These are phyloP conservation scores for Caenorhabditis inopinata DNA, from an alignment of 1,140 invertebrate genomes.

Conservation along the genomic window DNA sequence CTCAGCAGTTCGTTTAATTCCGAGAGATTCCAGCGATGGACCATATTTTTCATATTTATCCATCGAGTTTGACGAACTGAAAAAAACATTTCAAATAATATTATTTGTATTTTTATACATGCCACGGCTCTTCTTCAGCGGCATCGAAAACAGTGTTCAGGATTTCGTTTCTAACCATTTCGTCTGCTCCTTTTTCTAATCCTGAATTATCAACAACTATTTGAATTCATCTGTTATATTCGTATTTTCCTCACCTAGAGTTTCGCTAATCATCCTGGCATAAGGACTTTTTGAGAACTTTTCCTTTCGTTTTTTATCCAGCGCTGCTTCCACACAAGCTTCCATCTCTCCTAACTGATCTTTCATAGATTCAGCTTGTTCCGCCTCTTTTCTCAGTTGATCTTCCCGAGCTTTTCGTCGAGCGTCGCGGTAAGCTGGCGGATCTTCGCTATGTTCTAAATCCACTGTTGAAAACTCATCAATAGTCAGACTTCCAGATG, in stretches of 20 bases:
- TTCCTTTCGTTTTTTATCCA: conserved; percentile 53
- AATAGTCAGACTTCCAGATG: conserved; percentile 82
- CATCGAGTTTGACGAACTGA: neutral
- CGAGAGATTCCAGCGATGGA: conserved; percentile 55
- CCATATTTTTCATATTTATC: conserved; percentile 41
- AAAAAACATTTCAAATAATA: neutral
- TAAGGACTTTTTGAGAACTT: conserved; percentile 58
- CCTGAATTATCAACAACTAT: conserved; percentile 36
- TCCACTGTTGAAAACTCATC: conserved; percentile 97
- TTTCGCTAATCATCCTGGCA: conserved; percentile 50
- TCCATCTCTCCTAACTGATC: conserved; percentile 57
- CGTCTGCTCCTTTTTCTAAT: conserved; percentile 18
- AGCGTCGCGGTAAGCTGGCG: conserved; percentile 61
- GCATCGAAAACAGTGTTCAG: conserved; percentile 54
- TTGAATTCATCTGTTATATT: neutral
- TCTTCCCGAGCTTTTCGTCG: conserved; percentile 43
- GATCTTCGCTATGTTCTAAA: conserved; percentile 69
- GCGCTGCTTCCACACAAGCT: conserved; percentile 56
- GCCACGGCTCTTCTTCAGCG: conserved; percentile 35
- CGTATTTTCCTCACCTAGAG: conserved; percentile 37
- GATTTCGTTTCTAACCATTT: conserved; percentile 48
- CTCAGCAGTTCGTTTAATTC: conserved; percentile 34
- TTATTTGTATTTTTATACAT: neutral
- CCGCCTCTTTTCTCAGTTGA: conserved; percentile 54
- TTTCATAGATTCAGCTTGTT: conserved; percentile 51